Evolutionary conservation across 2,797 vertebrate species (phyloP), one percentile per base, ranked within the genome.

Genomic region (Dallia pectoralis): DNA sequence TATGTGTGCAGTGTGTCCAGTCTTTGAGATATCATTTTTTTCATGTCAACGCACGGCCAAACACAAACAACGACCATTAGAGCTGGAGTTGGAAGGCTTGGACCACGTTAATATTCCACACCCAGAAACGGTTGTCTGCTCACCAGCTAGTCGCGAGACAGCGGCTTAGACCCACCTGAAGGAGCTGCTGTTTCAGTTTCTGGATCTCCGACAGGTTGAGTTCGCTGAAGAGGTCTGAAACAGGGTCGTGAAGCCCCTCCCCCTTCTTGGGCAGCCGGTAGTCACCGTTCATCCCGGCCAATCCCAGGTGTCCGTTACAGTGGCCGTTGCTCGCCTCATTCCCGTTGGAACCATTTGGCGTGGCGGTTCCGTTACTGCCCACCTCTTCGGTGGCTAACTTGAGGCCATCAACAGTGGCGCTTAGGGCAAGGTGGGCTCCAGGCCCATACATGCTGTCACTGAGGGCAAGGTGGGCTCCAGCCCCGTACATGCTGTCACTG

Each of bases 131-230:
- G n/a, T 18, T 3, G 16, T 53, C 16, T 53, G n/a, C 8, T n/a
- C 6, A 53, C 51, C n/a, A 53, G 51, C 14, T 4, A n/a, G 51
- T 19, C 6, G n/a, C 3, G 15, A 53, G n/a, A 53, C 51, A 16
- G 4, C 64, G 4, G 18, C 19, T 27, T 0, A 18, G 19, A 88
- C 92, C 86, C 88, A 98, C 97, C 96, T 99, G 97, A 84, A 98
- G 90, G 30, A 99, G 95, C 73, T 99, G 97, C 88, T 99, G 97
- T 80, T 98, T 99, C 75, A 99, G 85, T 83, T 99, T 99, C 92
- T 99, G 97, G 87, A 99, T 97, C 92, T 99, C 97, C 0, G 97
- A 98, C 88, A 99, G 95, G 90, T 97, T 99, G 84, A 99, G 95
- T 86, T 99, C 97, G 66, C 97, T 99, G 93, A 99, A 98, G 81